Evolutionary conservation across 2,113 vertebrate species (phyloP).

Genomic region (Chrysemys picta): DNA sequence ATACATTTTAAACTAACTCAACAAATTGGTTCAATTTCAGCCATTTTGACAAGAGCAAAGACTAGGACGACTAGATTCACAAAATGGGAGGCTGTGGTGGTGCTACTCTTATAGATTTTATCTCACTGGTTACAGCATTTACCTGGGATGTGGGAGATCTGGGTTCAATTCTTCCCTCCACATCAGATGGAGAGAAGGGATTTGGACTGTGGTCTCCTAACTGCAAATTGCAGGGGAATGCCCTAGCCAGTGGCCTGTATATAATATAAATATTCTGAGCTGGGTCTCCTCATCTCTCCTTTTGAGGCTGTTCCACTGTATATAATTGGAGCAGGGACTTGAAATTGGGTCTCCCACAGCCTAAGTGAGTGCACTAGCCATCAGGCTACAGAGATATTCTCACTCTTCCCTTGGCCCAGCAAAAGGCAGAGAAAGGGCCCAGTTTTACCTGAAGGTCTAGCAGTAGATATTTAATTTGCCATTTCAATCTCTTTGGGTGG

Average conservation of each 20-base stretch:
- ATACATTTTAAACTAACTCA: not conserved
- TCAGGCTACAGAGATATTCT: not conserved
- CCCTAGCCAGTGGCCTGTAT: not conserved
- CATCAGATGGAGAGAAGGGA: not conserved
- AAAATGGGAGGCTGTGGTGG: not conserved
- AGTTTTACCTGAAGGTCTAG: not conserved
- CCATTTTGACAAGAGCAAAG: not conserved
- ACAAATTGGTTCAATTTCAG: not conserved
- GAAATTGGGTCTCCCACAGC: not conserved
- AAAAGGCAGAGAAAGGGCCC: not conserved
- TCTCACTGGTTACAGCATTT: not conserved
- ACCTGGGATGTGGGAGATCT: not conserved
- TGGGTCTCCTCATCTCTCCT: not conserved
- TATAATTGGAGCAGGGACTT: not conserved
- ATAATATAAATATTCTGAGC: not conserved
- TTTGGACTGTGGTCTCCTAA: not conserved
- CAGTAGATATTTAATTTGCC: not conserved
- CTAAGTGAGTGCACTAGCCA: not conserved
- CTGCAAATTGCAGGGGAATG: not conserved
- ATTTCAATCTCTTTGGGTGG: not conserved
- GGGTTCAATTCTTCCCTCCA: no score
- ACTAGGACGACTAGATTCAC: not conserved
- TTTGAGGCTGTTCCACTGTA: not conserved
- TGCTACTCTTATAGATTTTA: not conserved
- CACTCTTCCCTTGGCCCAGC: not conserved